A percentile compares a stretch with the other conserved stretches of the same genome.
Evolutionary conservation across 2,888 invertebrate genomes (phyloP).

Genomic region (Mactromeris polynyma): DNA sequence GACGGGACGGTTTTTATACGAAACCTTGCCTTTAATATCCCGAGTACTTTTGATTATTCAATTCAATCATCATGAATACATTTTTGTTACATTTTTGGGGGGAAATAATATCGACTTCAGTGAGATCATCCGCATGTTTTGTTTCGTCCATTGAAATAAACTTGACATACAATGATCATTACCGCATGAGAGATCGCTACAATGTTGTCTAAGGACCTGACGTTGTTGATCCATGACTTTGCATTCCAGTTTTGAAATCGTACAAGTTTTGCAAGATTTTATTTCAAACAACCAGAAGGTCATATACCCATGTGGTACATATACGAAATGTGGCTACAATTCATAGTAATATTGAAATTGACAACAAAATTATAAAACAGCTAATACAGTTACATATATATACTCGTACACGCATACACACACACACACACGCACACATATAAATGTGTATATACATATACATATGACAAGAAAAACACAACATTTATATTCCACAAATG

Average conservation of each 20-base stretch:
- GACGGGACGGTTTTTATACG: conserved; percentile 34
- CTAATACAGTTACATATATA: no score
- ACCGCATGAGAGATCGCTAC: neutral
- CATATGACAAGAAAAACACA: no score
- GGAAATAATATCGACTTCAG: neutral
- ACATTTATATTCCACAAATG: no score
- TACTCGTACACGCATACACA: neutral
- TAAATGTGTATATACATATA: no score
- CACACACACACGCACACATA: neutral
- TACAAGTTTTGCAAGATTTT: no score
- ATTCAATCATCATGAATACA: conserved; percentile 11
- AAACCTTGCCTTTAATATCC: conserved; percentile 23
- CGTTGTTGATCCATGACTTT: neutral
- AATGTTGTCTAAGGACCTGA: neutral
- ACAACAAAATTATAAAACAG: no score
- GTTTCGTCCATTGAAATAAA: neutral
- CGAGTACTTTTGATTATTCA: conserved; percentile 30
- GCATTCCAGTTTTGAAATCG: neutral
- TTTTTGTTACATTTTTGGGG: neutral
- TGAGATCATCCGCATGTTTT: neutral
- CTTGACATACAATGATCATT: neutral
- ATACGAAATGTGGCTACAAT: no score
- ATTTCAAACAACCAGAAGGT: no score
- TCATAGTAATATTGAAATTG: no score
- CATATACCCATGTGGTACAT: no score